A percentile compares a stretch with the other conserved stretches of the same genome.
phyloP scores from a whole-genome alignment of 2,797 vertebrate species.

The Phataginus tricuspis region DNA sequence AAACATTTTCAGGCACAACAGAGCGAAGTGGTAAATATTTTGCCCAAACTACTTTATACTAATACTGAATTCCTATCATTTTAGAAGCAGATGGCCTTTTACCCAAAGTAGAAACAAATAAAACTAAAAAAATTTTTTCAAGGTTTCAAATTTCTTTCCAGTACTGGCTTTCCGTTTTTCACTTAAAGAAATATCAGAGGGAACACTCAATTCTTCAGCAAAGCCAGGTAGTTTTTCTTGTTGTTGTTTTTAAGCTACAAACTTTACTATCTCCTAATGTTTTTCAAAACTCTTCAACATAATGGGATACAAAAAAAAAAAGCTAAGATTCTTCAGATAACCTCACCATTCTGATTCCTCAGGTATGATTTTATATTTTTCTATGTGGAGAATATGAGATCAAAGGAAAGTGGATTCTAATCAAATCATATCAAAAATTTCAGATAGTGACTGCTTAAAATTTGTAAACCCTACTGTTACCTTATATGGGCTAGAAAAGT shows the following conservation, averaged over 20 bases:
- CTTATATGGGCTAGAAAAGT: conserved; percentile 72
- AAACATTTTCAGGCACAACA: conserved; percentile 32
- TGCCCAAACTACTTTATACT: neutral
- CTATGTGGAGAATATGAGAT: neutral
- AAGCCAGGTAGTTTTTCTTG: neutral
- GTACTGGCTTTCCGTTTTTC: conserved; percentile 78
- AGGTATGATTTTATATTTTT: conserved; percentile 45
- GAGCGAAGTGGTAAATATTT: neutral
- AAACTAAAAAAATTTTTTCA: conserved; percentile 68
- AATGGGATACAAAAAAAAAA: neutral
- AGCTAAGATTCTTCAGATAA: neutral
- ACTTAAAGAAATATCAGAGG: conserved; percentile 71
- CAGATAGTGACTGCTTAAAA: conserved; percentile 74
- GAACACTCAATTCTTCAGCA: conserved; percentile 44
- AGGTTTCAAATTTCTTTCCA: conserved; percentile 79
- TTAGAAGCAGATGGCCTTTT: conserved; percentile 53
- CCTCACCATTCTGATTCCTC: conserved; percentile 45
- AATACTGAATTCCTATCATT: conserved; percentile 59
- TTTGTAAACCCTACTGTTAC: conserved; percentile 67
- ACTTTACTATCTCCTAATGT: neutral
- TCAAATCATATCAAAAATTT: neutral
- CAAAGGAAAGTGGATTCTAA: conserved; percentile 47
- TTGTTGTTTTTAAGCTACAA: conserved; percentile 15
- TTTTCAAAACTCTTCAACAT: conserved; percentile 25
- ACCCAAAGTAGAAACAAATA: conserved; percentile 63